Base-by-base conservation (phyloP, 2,888 invertebrate species). In the Gari tellinella region DNA sequence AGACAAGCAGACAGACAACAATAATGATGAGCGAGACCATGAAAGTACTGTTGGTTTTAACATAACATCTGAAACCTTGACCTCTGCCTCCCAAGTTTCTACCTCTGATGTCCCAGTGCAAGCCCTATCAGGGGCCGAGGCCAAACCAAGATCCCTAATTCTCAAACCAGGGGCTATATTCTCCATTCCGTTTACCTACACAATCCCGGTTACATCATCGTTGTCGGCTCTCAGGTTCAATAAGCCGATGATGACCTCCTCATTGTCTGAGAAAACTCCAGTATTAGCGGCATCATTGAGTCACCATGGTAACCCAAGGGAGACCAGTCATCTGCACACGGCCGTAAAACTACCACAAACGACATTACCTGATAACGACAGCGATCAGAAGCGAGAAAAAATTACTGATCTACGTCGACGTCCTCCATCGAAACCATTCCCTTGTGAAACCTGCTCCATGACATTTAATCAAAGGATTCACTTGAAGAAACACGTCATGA, bases 391-490 rank as follows among this genome's bases (percentile, higher is more conserved):
- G 14, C 15, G 43, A 19, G 48, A 14, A 2, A n/a, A 19, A 12
- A 51, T 49, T n/a, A 5, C 41, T 40, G 61, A 61, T 17, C 0
- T 25, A 10, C 17, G 51, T 3, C 46, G 38, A 23, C 48, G 37
- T 15, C 48, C 48, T 8, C 38, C 60, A 2, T 51, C 41, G 5
- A 81, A 86, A 51, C 90, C 90, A 4, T 92, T 90, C 74, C 89
- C 89, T 57, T 92, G 92, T 84, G 86, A 86, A 19, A 78, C 86
- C 40, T 92, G 92, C 83, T 83, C 85, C 23, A 79, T 90, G 51
- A 86, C 90, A 1, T 92, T 92, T 73, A 91, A 91, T 62, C 92
- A 92, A 80, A 82, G 91, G 46, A 91, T 92, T 37, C 92, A 92
- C 73, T 84, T 92, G 46, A 90, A 90, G 75, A 92, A 92, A 72